phyloP scores from a whole-genome alignment of 2,888 invertebrate species.

The Thera obeliscata region DNA sequence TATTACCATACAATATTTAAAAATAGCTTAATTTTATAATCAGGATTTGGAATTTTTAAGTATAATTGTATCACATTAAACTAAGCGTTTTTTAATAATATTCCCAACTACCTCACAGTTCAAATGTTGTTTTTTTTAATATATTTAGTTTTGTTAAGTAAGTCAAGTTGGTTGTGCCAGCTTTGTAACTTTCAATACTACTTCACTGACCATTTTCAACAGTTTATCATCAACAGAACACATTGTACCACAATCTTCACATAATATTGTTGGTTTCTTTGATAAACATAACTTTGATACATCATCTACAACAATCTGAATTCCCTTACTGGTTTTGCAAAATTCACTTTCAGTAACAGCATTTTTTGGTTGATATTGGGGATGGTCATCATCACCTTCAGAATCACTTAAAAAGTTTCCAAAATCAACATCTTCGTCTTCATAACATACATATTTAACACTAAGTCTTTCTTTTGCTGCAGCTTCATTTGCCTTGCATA shows the following conservation, averaged over 20 bases:
- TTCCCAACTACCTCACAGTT: slow-evolving; percentile 12
- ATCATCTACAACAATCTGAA: slow-evolving; percentile 80
- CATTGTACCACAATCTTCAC: slow-evolving; percentile 89
- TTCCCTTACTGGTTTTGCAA: slow-evolving; percentile 83
- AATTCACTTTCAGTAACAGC: slow-evolving; percentile 39
- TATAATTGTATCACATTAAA: slow-evolving; percentile 13
- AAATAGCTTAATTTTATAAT: neutral
- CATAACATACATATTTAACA: slow-evolving; percentile 43
- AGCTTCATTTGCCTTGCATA: slow-evolving; percentile 59
- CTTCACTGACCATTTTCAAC: slow-evolving; percentile 56
- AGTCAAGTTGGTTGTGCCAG: slow-evolving; percentile 45
- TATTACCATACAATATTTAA: slow-evolving; percentile 2
- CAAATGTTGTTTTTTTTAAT: neutral
- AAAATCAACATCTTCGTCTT: slow-evolving; percentile 63
- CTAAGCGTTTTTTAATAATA: slow-evolving; percentile 8
- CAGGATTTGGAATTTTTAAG: slow-evolving; percentile 10
- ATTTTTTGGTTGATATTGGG: slow-evolving; percentile 49
- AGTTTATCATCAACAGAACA: slow-evolving; percentile 86
- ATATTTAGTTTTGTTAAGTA: slow-evolving; percentile 35
- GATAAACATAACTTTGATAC: slow-evolving; percentile 72
- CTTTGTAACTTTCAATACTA: slow-evolving; percentile 54
- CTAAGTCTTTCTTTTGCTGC: slow-evolving; percentile 24
- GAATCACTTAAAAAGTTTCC: slow-evolving; percentile 74
- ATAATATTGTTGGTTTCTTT: slow-evolving; percentile 86
- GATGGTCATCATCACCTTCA: slow-evolving; percentile 67